Base-by-base conservation (phyloP, 2,797 vertebrate genomes). In the Rhadinocentrus ornatus region DNA sequence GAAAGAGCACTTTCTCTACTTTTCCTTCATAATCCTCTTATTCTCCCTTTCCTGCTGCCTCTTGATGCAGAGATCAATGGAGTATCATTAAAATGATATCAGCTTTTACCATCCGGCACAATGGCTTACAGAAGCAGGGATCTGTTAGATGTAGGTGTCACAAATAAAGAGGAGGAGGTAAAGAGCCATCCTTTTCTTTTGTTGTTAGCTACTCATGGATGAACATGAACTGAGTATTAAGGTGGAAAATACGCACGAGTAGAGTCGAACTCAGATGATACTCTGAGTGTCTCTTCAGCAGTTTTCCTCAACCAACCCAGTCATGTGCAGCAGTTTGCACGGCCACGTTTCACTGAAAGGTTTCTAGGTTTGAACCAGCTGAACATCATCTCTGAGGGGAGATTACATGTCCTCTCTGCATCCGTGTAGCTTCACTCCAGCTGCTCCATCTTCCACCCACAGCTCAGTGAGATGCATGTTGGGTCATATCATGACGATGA, bases 241-340 rank as follows among this genome's bases (percentile, higher is more conserved):
- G 58, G 35, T 73, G 61, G 46, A 78, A 73, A 72, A 62, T 22
- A 65, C 57, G 62, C 65, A 52, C 34, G 32, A 73, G 18, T 11
- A 10, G 59, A 70, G 29, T 32, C 9, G 46, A 61, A 16, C 66
- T 66, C 26, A 22, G 62, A 60, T 61, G 32, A 4, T 66, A 35
- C 35, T 46, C 52, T 26, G 5, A 12, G 15, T 3, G 1, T 6
- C 9, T 63, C 4, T 4, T 31, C 24, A 27, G 31, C 27, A 29
- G 26, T 4, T 67, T 27, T 9, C 6, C 24, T 46, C 27, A 48
- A 0, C 2, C 68, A 65, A 80, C 44, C 15, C 60, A 50, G 35
- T 35, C 34, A 4, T 0, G 11, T 8, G n/a, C 41, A 20, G 20
- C 7, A 18, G 41, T 46, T 46, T 2, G 41, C 41, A 46, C 16